A percentile compares a stretch with the other conserved stretches of the same genome.
These are phyloP conservation scores for Harpia harpyja DNA, from an alignment of 2,797 vertebrate species.

Conservation along the genomic window DNA sequence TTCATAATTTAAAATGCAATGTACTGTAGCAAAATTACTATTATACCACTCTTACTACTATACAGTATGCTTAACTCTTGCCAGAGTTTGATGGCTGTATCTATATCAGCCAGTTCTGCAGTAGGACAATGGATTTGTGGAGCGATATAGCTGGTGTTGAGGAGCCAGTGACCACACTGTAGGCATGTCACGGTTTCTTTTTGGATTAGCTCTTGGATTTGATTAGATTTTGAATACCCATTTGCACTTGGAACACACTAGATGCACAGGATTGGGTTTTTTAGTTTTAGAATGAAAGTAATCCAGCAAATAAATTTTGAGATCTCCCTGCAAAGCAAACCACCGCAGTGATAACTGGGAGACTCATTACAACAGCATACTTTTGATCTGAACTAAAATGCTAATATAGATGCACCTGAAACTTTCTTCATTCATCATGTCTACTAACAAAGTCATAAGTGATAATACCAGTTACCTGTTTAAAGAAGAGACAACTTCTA, in stretches of 20 bases:
- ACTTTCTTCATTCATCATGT: background rate
- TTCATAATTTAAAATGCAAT: background rate
- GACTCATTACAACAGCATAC: background rate
- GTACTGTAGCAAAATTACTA: background rate
- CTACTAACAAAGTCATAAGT: background rate
- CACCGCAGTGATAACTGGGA: background rate
- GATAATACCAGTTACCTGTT: background rate
- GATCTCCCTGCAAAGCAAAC: background rate
- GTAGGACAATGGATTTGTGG: background rate
- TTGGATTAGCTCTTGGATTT: background rate
- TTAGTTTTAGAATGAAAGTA: background rate
- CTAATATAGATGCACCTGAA: background rate
- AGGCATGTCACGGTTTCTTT: background rate
- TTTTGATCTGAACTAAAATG: background rate
- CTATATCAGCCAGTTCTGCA: accelerated
- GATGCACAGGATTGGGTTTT: accelerated
- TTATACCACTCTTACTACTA: background rate
- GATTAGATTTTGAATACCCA: background rate
- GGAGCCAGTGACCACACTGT: background rate
- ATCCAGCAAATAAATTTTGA: background rate
- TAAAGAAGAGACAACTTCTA: background rate
- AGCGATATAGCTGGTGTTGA: background rate
- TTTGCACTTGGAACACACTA: background rate
- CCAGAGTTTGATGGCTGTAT: background rate
- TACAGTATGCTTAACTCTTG: background rate